Conservation (phyloP, 2,888 invertebrate species). For the Cremastinae sp. region DNA sequence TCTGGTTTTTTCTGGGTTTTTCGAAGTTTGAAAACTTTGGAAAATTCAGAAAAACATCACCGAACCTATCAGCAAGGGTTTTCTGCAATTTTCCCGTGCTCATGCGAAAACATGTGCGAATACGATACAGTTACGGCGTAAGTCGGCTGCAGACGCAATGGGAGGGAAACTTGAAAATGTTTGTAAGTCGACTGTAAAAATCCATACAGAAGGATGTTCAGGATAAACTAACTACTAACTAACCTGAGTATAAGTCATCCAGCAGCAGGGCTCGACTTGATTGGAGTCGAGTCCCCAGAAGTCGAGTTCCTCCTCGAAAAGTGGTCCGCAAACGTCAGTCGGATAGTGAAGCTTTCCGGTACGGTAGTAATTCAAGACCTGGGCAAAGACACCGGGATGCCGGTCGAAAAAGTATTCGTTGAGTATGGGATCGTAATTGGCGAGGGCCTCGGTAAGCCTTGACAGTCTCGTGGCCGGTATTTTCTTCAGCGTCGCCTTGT, state of each 20-base stretch:
- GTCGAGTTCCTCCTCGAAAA: slow-evolving; percentile 99
- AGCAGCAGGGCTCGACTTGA: slow-evolving; percentile 99
- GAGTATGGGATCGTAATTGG: slow-evolving; percentile 99
- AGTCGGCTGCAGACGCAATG: too few species aligned
- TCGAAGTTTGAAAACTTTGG: too few species aligned
- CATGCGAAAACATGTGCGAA: too few species aligned
- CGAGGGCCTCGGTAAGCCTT: slow-evolving; percentile 96
- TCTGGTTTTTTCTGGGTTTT: too few species aligned
- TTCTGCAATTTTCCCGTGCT: too few species aligned
- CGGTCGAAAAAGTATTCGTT: slow-evolving; percentile 99
- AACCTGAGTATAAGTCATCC: slow-evolving; percentile 99
- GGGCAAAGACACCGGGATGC: slow-evolving; percentile 98
- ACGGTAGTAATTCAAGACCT: slow-evolving; percentile 98
- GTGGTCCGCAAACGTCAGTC: slow-evolving; percentile 98
- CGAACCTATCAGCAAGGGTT: too few species aligned
- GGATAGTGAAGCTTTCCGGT: slow-evolving; percentile 99
- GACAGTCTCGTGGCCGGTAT: slow-evolving; percentile 98
- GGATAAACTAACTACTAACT: slow-evolving; percentile 22
- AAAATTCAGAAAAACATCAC: too few species aligned
- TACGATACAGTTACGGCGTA: too few species aligned
- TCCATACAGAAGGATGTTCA: background rate
- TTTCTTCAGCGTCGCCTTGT: slow-evolving; percentile 97
- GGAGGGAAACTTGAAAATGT: too few species aligned
- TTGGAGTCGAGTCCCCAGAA: slow-evolving; percentile 99
- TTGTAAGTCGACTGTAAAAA: background rate